Conservation (phyloP, 2,797 vertebrate genomes). For the Manis javanica region DNA sequence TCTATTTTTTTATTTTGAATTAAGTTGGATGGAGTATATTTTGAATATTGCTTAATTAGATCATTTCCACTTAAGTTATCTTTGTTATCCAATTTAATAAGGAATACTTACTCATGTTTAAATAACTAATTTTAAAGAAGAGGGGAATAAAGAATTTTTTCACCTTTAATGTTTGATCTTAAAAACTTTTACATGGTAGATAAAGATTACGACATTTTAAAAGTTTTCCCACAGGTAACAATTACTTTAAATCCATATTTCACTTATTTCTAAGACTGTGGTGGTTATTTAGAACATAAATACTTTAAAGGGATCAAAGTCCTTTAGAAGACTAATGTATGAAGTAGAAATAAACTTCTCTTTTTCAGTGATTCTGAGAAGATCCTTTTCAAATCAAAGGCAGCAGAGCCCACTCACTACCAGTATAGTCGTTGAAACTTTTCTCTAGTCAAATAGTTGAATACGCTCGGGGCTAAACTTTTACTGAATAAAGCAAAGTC, state of each 20-base stretch:
- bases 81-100: slow-evolving; percentile 42
- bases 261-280: slow-evolving; percentile 83
- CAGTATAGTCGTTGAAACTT: slow-evolving; percentile 62
- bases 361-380: slow-evolving; percentile 78
- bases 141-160: slow-evolving; percentile 69
- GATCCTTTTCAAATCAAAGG: slow-evolving; percentile 79
- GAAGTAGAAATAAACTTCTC: slow-evolving; percentile 81
- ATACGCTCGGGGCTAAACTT: slow-evolving; percentile 73
- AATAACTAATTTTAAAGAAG: slow-evolving; percentile 74
- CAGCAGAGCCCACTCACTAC: slow-evolving; percentile 71
- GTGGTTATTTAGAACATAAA: slow-evolving; percentile 84
- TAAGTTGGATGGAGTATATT: slow-evolving; percentile 16
- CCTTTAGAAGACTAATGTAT: slow-evolving; percentile 82
- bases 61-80: neutral
- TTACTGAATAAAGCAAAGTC: slow-evolving; percentile 47
- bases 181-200: slow-evolving; percentile 68
- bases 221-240: slow-evolving; percentile 86
- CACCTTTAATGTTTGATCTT: slow-evolving; percentile 75
- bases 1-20: slow-evolving; percentile 10
- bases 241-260: slow-evolving; percentile 87
- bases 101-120: slow-evolving; percentile 68
- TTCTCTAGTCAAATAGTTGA: slow-evolving; percentile 72
- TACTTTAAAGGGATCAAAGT: slow-evolving; percentile 86
- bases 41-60: slow-evolving; percentile 58
- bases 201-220: slow-evolving; percentile 83